Evolutionary conservation across 2,888 invertebrate genomes (phyloP), one percentile per base, ranked within the genome.

Genomic region (Tillus elongatus): DNA sequence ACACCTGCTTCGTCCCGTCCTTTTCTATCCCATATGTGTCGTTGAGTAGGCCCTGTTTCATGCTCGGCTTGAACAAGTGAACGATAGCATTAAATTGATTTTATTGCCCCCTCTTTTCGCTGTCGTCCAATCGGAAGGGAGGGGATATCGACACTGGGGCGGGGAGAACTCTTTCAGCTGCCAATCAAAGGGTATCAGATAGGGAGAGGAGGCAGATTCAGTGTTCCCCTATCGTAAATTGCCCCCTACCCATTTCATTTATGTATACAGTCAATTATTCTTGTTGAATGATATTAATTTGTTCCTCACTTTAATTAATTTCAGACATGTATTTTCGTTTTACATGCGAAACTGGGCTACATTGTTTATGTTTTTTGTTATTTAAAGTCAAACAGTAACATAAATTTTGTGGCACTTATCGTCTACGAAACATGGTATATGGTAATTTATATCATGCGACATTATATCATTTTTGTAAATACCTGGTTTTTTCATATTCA

Each of bases 41-140:
- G 46, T 47, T 46, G 45, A 47, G 47, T 43, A 47, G 40, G 40
- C 32, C 38, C 51, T 50, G 49, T 54, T 57, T 57, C 54, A 53
- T 51, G 52, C 55, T 52, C 52, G 46, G 51, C 51, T 51, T 51
- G 51, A 54, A 54, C 53, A 51, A 52, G 54, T 54, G 53, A 50
- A 45, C 52, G 59, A 61, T 61, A 60, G 63, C 63, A 66, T 65
- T 61, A 66, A 66, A 66, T 66, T 66, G 66, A 65, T 64, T 65
- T 65, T 64, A 66, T 65, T 64, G 63, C 60, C 58, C 59, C 59
- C 64, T 54, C 62, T 57, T 54, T 48, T 44, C 46, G 44, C 44
- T 52, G 47, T 53, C 43, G 52, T 49, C 61, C 61, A 61, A 63
- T 62, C 51, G 52, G 51, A 53, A 53, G 58, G 56, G 57, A 57